Base-by-base conservation (phyloP, 2,888 invertebrate genomes). In the Limnephilus rhombicus region DNA sequence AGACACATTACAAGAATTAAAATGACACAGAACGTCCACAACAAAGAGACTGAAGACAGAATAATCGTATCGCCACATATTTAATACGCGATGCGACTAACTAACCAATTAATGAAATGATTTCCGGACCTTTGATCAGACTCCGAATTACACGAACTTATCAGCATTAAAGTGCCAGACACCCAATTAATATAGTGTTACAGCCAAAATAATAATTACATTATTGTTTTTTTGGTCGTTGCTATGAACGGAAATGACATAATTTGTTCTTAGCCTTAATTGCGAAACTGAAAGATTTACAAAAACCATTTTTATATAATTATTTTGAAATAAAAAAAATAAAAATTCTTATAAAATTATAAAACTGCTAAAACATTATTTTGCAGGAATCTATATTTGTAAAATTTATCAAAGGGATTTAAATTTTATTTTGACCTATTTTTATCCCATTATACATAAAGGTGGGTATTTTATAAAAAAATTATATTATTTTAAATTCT, bases 71-170 rank as follows among this genome's bases (percentile, higher is more conserved):
- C 80, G 87, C 85, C 68, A 82, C 91, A 89, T 92, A 82, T 89
- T 92, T 91, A 92, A 81, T 92, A 89, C 85, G 81, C 86, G 91
- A 91, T 34, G 90, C 91, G 91, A 49, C 91, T 91, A 92, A 90
- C 85, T 90, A 80, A 80, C 90, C 92, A 92, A 92, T 92, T 92
- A 92, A 92, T 91, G 88, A 92, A 91, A 92, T 90, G 85, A 91
- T 92, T 91, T 92, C 92, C 92, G 86, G 90, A 82, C 87, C 92
- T 92, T 92, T 92, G 92, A 92, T 91, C 87, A 85, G 41, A 34
- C 34, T n/a, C 31, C 80, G 9, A 37, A n/a, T 80, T 68, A 80
- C 86, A 37, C 34, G 88, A 89, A 89, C 80, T 89, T 89, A 80
- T 89, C 88, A 89, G n/a, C 88, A 89, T 89, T 89, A 89, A 89